Base-by-base conservation (phyloP, 2,888 invertebrate species). In the Germaria angustata region DNA sequence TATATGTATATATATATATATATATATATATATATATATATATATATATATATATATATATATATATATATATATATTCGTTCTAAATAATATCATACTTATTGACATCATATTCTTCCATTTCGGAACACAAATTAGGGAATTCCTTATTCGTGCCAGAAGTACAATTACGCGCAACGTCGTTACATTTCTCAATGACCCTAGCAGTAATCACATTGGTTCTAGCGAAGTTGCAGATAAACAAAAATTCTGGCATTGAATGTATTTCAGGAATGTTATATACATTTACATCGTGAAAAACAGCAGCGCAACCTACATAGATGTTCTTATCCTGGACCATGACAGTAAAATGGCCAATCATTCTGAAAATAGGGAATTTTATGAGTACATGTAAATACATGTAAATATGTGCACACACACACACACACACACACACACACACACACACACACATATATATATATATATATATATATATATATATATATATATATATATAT, bases 301-400 rank as follows among this genome's bases (percentile, higher is more conserved):
- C 84, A 1, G 86, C 88, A 3, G 89, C 88, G 80, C 90, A 90
- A 5, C 91, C 90, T 2, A 90, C 86, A n/a, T 88, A 87, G 39
- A 86, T 87, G 2, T 87, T 89, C 1, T 87, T 86, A 85, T 90
- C 90, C 8, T 86, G 85, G 4, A 89, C 87, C 61, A 90, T 85
- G 34, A 88, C 68, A 0, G 90, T 90, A 17, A 89, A 90, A 65
- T 90, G 91, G 0, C 90, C 89, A 46, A 89, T 89, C 0, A 1
- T 4, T 17, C 53, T 53, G 15, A 11, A 41, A 0, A 2, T 6
- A 17, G 7, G 20, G 2, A 15, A 63, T n/a, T n/a, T n/a, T n/a
- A n/a, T n/a, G n/a, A n/a, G n/a, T n/a, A n/a, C n/a, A n/a, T n/a
- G n/a, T n/a, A n/a, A n/a, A n/a, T n/a, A n/a, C n/a, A n/a, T n/a